Evolutionary conservation across 2,113 vertebrate species (phyloP).

Genomic region (Myotis yumanensis): DNA sequence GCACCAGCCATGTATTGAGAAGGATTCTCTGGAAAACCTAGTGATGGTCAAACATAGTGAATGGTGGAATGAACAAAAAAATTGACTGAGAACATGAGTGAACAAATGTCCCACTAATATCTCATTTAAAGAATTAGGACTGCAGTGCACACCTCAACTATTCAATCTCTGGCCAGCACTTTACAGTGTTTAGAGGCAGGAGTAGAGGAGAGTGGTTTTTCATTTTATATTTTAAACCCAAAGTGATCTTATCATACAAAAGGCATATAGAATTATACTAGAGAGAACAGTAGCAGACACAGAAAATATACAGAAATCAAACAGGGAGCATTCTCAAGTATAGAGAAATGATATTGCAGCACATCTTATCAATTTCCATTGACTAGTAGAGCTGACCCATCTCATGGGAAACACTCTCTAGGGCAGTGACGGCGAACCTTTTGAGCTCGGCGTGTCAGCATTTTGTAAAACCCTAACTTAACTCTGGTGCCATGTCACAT

Average conservation of each 20-base stretch:
- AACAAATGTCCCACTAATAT: background rate
- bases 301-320: background rate
- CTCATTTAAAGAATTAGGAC: background rate
- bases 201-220: background rate
- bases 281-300: background rate
- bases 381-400: background rate
- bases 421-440: too few species aligned
- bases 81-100: too few species aligned
- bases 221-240: background rate
- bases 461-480: too few species aligned
- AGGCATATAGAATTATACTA: background rate
- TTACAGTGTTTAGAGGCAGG: background rate
- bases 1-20: background rate
- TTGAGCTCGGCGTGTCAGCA: too few species aligned
- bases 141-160: accelerated
- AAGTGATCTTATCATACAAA: background rate
- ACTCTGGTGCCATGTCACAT: too few species aligned
- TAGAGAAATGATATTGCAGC: background rate
- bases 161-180: background rate
- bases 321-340: background rate
- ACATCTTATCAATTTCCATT: background rate
- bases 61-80: background rate
- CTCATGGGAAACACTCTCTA: background rate
- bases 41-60: background rate
- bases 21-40: background rate